Percentiles rank a stretch among this genome's conserved stretches.
Evolutionary conservation across 2,888 invertebrate species (phyloP).

Genomic region (Autographa gamma): DNA sequence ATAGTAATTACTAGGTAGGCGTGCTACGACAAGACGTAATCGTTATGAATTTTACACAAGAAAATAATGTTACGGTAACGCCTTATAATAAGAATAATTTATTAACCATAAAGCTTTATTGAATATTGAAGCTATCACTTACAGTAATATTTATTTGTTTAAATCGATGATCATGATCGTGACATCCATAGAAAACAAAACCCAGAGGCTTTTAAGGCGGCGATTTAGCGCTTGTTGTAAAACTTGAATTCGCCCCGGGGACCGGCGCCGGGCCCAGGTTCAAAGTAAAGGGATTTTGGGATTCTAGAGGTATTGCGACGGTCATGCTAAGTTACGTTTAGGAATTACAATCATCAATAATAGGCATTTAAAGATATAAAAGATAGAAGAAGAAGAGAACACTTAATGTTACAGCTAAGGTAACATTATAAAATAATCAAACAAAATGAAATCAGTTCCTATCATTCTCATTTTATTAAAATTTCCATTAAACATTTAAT

Average conservation of each 20-base stretch:
- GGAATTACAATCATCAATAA: constrained; percentile 4
- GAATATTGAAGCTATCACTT: constrained; percentile 15
- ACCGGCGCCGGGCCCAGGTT: constrained; percentile 22
- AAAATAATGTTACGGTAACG: constrained; percentile 32
- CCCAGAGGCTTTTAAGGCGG: constrained; percentile 13
- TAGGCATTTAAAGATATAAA: not conserved
- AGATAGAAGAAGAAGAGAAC: too few species aligned
- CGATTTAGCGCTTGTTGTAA: constrained; percentile 20
- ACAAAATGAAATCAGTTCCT: too few species aligned
- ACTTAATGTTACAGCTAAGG: too few species aligned
- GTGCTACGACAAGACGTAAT: constrained; percentile 25
- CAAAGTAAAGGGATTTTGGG: constrained; percentile 32
- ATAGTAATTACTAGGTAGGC: constrained; percentile 26
- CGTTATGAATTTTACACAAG: constrained; percentile 30
- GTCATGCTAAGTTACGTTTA: constrained; percentile 14
- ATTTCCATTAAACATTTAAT: too few species aligned
- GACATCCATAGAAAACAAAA: constrained; percentile 23
- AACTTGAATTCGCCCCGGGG: constrained; percentile 38
- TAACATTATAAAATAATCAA: too few species aligned
- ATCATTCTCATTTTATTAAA: too few species aligned
- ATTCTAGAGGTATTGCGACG: constrained; percentile 19
- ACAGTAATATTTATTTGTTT: constrained; percentile 19
- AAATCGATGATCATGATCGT: constrained; percentile 15
- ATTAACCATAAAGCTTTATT: constrained; percentile 21
- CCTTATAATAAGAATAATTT: constrained; percentile 28